Conservation (phyloP, 2,888 invertebrate species). For the Odontocerum albicorne region DNA sequence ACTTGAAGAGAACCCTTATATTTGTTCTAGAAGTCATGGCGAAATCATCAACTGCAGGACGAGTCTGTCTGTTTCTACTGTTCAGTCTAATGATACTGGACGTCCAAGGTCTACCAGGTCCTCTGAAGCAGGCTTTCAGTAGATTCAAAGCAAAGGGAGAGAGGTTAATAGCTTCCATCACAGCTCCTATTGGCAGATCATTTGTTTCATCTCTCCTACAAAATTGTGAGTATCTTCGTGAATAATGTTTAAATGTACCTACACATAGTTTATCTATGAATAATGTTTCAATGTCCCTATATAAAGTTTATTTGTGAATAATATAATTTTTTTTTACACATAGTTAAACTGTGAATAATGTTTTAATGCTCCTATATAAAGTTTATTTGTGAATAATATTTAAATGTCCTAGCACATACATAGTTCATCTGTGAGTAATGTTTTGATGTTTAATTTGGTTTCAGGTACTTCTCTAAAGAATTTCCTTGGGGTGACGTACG, state of each 20-base stretch:
- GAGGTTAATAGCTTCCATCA: constrained; percentile 14
- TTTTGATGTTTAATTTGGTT: too few species aligned
- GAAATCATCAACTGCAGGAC: not conserved
- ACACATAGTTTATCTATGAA: too few species aligned
- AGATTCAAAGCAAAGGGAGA: constrained; percentile 14
- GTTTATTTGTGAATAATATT: too few species aligned
- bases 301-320: not conserved
- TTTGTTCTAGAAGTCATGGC: too few species aligned
- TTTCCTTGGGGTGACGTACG: constrained; percentile 23
- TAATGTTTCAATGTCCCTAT: too few species aligned
- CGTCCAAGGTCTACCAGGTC: not conserved
- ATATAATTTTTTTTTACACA: not conserved
- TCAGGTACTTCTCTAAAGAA: constrained; percentile 23
- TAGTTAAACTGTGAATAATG: too few species aligned
- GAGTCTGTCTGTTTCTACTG: not conserved
- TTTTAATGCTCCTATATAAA: too few species aligned
- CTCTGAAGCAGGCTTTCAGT: not conserved
- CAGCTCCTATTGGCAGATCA: constrained; percentile 23
- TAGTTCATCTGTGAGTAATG: too few species aligned
- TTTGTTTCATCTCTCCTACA: constrained; percentile 20
- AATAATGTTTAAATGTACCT: too few species aligned
- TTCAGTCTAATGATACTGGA: not conserved
- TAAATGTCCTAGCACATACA: too few species aligned
- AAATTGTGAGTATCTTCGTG: constrained; percentile 21
- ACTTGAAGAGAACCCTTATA: too few species aligned